Evolutionary conservation across 2,797 vertebrate genomes (phyloP).

Genomic region (Dromococcyx pavoninus): DNA sequence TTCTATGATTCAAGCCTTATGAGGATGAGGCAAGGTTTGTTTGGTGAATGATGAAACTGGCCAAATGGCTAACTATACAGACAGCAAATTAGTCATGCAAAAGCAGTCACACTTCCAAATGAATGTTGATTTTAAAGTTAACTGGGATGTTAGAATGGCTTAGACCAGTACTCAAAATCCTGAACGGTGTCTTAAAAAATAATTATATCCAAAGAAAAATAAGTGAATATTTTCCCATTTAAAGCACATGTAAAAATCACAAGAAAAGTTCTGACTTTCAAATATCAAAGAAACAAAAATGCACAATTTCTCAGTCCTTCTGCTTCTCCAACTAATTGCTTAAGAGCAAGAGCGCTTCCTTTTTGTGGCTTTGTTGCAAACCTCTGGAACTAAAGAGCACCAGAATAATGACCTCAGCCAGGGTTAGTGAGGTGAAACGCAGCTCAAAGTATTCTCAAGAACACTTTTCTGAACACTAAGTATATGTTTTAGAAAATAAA

Average conservation of each 20-base stretch:
- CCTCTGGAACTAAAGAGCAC: constrained; percentile 49
- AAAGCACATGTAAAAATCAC: not conserved
- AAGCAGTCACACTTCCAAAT: not conserved
- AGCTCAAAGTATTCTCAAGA: constrained; percentile 38
- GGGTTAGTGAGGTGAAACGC: constrained; percentile 59
- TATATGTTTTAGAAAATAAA: constrained; percentile 22
- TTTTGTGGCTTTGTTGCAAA: constrained; percentile 49
- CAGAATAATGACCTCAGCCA: constrained; percentile 52
- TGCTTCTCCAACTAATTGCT: constrained; percentile 57
- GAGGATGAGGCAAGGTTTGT: not conserved
- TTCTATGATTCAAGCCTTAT: not conserved
- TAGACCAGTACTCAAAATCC: not conserved
- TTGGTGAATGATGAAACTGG: not conserved
- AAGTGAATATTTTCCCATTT: constrained; percentile 4
- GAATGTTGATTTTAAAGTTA: not conserved
- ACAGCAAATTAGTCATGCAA: not conserved
- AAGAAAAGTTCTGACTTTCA: constrained; percentile 32
- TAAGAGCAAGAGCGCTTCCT: constrained; percentile 49
- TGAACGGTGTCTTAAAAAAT: not conserved
- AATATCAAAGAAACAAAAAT: constrained; percentile 37
- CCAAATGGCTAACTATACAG: not conserved
- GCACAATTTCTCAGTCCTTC: constrained; percentile 19
- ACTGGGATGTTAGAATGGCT: not conserved
- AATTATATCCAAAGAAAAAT: not conserved
- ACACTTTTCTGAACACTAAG: constrained; percentile 46